Base-by-base conservation (phyloP, 2,113 vertebrate genomes). In the Petromus typicus region DNA sequence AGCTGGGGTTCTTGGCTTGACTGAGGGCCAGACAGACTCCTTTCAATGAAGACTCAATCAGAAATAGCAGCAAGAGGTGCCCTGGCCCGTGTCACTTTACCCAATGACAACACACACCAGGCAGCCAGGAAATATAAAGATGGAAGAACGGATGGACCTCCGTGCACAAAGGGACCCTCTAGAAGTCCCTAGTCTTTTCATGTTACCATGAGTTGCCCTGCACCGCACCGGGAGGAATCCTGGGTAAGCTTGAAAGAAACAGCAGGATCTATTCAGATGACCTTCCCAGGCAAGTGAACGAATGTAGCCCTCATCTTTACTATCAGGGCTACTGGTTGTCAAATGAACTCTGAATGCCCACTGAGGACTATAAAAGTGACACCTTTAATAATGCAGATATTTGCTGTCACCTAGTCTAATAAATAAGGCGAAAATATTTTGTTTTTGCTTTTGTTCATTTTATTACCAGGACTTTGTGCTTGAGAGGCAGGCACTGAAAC, bases 341-440 rank as follows among this genome's bases (percentile, higher is more conserved):
- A n/a, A 30, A 27, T 61, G 5, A 82, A 86, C 7, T 23, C 75
- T 43, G 48, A 34, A 12, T 66, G 30, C 23, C 66, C 18, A n/a
- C 22, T 45, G 76, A 75, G 56, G n/a, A 87, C 37, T 23, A 34
- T 48, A 57, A 40, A 57, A 91, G 67, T 16, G 18, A 93, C 80
- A 79, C 83, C 34, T 93, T 61, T 20, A 85, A 43, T 85, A 22
- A 75, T 23, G 40, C 59, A 88, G 66, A 89, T 66, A 76, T 61
- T 91, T 40, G 9, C 85, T 34, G 1, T 54, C 43, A 48, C 56
- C 66, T 34, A 25, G 14, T 37, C 94, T 61, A 79, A 69, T 37
- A 85, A 88, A 83, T 45, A 94, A 91, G 27, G 20, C 48, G 83
- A 89, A 32, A 76, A 79, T n/a, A 32, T 61, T 54, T 88, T 86